Conservation (phyloP, 2,113 vertebrate genomes). For the Brienomyrus brachyistius region DNA sequence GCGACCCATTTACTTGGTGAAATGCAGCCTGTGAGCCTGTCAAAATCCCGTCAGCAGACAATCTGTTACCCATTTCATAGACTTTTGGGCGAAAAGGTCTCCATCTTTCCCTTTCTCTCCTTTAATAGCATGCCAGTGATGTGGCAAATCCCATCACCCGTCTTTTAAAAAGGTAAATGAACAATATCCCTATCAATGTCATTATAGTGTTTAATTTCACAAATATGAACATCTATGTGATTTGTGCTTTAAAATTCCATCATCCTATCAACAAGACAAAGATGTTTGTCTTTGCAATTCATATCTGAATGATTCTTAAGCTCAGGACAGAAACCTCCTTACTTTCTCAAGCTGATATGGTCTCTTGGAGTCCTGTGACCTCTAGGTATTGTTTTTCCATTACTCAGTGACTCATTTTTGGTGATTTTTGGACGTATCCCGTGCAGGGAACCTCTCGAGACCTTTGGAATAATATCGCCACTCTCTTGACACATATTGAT, state of each 20-base stretch:
- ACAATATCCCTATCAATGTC: not conserved
- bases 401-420: conserved; percentile 17
- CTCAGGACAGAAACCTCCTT: not conserved
- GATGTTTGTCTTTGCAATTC: not conserved
- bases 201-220: not conserved
- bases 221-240: not conserved
- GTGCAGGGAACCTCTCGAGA: conserved; percentile 14
- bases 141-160: not conserved
- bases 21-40: conserved; percentile 45
- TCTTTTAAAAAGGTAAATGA: not conserved
- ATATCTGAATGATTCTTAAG: not conserved
- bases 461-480: conserved; percentile 19
- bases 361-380: not conserved
- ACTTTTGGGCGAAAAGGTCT: not conserved
- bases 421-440: not conserved
- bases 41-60: conserved; percentile 29
- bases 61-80: conserved; percentile 12
- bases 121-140: not conserved
- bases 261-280: not conserved
- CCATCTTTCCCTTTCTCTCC: not conserved
- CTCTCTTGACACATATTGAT: conserved; percentile 32
- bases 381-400: not conserved
- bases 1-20: conserved; percentile 33
- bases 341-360: not conserved
- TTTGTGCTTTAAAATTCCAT: not conserved